These are phyloP conservation scores for Bothrops alternatus DNA, from an alignment of 2,797 vertebrate species.

Conservation along the genomic window DNA sequence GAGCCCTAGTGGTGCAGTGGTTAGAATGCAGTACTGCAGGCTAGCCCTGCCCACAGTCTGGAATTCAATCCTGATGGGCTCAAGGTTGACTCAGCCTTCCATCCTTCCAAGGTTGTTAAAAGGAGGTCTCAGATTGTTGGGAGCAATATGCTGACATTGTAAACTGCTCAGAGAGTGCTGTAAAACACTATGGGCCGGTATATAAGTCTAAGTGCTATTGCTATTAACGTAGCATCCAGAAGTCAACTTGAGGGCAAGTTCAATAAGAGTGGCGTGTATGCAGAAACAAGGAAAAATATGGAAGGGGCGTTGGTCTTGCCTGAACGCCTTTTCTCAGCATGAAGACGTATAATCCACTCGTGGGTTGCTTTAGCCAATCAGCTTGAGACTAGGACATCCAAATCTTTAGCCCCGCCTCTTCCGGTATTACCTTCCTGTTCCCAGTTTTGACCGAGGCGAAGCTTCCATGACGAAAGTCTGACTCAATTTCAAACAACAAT, in stretches of 20 bases:
- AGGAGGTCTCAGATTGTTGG: neutral
- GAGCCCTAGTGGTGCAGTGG: neutral
- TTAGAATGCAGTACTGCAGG: neutral
- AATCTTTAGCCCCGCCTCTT: too few relatives aligned
- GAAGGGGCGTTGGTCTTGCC: too few relatives aligned
- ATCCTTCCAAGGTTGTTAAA: neutral
- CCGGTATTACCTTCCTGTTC: too few relatives aligned
- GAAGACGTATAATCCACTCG: too few relatives aligned
- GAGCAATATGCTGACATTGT: neutral
- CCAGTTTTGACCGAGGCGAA: too few relatives aligned
- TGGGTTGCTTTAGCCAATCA: too few relatives aligned
- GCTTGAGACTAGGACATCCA: too few relatives aligned
- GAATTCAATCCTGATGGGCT: neutral
- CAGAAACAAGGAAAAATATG: neutral
- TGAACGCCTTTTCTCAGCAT: too few relatives aligned
- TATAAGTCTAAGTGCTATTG: neutral
- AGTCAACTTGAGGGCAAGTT: neutral
- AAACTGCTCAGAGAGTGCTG: neutral
- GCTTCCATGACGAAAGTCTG: too few relatives aligned
- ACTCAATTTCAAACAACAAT: too few relatives aligned
- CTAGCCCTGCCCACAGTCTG: neutral
- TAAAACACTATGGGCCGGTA: neutral
- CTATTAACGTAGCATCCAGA: neutral
- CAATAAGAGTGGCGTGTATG: neutral
- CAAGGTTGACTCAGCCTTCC: neutral